Evolutionary conservation across 2,888 invertebrate genomes (phyloP).

Genomic region (Nematopogon swammerdamellus): DNA sequence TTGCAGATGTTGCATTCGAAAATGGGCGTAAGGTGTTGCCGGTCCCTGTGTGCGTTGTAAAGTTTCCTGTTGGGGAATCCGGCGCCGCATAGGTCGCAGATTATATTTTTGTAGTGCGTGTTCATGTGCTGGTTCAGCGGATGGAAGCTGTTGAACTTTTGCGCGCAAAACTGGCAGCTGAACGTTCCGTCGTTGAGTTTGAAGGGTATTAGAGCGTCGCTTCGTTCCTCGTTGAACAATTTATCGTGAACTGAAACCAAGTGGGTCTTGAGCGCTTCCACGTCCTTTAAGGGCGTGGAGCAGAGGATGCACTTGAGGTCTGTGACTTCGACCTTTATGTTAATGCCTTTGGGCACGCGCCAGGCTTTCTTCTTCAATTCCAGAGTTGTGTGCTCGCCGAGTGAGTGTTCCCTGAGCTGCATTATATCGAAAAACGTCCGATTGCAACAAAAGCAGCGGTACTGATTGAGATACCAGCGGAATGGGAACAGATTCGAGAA

Average conservation of each 20-base stretch:
- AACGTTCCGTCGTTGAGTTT: background rate
- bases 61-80: background rate
- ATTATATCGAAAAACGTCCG: constrained; percentile 1
- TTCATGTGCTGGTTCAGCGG: constrained; percentile 1
- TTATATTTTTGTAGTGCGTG: background rate
- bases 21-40: background rate
- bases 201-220: background rate
- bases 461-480: constrained; percentile 4
- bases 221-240: background rate
- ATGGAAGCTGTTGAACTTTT: background rate
- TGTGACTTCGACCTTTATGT: constrained; percentile 4
- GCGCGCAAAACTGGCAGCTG: background rate
- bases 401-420: constrained; percentile 2
- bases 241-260: background rate
- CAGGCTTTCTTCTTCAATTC: constrained; percentile 1
- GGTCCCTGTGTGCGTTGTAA: background rate
- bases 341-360: background rate
- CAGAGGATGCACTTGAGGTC: constrained; percentile 4
- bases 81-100: background rate
- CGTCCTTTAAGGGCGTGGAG: background rate
- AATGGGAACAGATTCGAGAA: background rate
- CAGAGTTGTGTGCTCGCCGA: background rate
- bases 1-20: constrained; percentile 39
- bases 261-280: constrained; percentile 1
- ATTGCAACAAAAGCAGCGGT: constrained; percentile 7